Evolutionary conservation across 1,140 invertebrate species (phyloP).

Genomic region (Hermetia illucens): DNA sequence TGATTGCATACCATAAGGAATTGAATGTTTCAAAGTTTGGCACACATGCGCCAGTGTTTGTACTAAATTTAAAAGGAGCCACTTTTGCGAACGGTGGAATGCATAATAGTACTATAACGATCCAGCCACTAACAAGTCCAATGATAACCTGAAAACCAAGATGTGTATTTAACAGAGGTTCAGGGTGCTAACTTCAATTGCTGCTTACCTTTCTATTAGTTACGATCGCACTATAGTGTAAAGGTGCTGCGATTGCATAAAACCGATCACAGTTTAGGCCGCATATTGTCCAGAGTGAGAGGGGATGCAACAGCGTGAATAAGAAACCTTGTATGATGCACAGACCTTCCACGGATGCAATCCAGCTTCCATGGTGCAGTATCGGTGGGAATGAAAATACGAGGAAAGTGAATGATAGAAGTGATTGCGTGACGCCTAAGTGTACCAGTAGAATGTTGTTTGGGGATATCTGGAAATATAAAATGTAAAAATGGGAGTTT

Average conservation of each 20-base stretch:
- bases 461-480: slow-evolving; percentile 41
- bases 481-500: too few species aligned
- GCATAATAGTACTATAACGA: slow-evolving; percentile 29
- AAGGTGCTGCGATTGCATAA: slow-evolving; percentile 58
- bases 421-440: slow-evolving; percentile 48
- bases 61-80: slow-evolving; percentile 36
- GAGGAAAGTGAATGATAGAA: slow-evolving; percentile 46
- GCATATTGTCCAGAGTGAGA: slow-evolving; percentile 64
- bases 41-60: slow-evolving; percentile 43
- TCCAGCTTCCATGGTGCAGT: background rate
- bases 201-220: slow-evolving; percentile 42
- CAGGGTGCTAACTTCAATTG: background rate
- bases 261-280: slow-evolving; percentile 66
- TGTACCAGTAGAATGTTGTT: slow-evolving; percentile 58
- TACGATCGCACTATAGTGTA: slow-evolving; percentile 59
- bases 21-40: slow-evolving; percentile 48
- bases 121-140: slow-evolving; percentile 29
- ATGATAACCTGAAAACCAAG: background rate
- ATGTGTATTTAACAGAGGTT: background rate
- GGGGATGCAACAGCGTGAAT: slow-evolving; percentile 52
- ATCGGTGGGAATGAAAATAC: slow-evolving; percentile 23
- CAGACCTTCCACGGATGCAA: slow-evolving; percentile 25
- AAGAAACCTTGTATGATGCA: slow-evolving; percentile 49
- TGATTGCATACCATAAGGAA: slow-evolving; percentile 42
- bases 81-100: slow-evolving; percentile 31